phyloP scores from a whole-genome alignment of 2,888 invertebrate genomes.

The Andrena minutula region DNA sequence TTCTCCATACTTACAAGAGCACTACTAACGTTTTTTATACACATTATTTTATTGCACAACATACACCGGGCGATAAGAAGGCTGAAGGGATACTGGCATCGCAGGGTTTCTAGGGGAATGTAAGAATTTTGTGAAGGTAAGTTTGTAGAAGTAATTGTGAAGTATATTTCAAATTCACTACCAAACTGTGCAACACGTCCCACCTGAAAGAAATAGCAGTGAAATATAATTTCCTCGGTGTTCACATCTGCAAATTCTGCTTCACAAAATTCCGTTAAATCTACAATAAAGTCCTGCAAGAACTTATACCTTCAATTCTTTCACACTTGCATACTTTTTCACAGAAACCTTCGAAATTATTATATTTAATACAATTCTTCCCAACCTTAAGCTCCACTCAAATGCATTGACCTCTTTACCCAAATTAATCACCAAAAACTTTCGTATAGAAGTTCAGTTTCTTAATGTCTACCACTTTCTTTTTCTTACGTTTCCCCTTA shows the following conservation, averaged over 20 bases:
- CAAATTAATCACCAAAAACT: background rate
- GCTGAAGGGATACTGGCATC: too few species aligned
- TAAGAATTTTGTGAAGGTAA: too few species aligned
- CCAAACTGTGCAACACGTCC: too few species aligned
- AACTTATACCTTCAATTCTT: too few species aligned
- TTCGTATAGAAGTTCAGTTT: background rate
- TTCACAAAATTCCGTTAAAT: too few species aligned
- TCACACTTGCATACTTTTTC: background rate
- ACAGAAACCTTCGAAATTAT: background rate
- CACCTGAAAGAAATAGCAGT: too few species aligned
- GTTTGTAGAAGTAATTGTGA: background rate
- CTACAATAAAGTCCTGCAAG: too few species aligned
- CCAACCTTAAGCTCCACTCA: background rate
- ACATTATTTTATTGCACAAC: background rate
- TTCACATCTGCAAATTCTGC: too few species aligned
- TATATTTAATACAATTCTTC: background rate
- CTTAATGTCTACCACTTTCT: too few species aligned
- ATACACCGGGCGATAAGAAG: background rate
- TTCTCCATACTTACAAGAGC: slow-evolving; percentile 38
- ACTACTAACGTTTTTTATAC: background rate
- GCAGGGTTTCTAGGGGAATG: too few species aligned
- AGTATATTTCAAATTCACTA: background rate
- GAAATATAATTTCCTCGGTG: too few species aligned
- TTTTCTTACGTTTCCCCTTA: background rate
- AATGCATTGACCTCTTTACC: background rate